Conservation (phyloP, 2,888 invertebrate species). For the Diloba caeruleocephala region DNA sequence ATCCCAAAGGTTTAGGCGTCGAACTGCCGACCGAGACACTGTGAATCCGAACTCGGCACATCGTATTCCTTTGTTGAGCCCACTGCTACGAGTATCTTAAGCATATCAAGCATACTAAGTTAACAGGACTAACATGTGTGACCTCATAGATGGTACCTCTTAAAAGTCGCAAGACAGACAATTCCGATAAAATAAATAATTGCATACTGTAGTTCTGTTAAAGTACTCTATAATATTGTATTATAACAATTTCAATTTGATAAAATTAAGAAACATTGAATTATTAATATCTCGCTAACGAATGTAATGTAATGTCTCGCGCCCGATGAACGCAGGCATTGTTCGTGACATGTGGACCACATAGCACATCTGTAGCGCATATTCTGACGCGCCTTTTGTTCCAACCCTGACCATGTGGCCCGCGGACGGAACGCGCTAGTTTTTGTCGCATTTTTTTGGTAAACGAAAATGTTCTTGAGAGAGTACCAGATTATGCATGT, state of each 20-base stretch:
- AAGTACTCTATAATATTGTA: not conserved
- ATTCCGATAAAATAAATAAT: too few species aligned
- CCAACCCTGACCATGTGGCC: constrained; percentile 78
- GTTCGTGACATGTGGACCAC: constrained; percentile 73
- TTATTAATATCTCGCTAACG: constrained; percentile 53
- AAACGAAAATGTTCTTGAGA: constrained; percentile 62
- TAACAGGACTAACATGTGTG: too few species aligned
- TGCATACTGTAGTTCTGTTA: too few species aligned
- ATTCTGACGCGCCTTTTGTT: constrained; percentile 83
- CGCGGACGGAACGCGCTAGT: constrained; percentile 71
- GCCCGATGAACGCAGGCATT: constrained; percentile 69
- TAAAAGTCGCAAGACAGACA: too few species aligned
- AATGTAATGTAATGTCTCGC: constrained; percentile 60
- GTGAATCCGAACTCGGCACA: too few species aligned
- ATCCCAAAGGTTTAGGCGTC: too few species aligned
- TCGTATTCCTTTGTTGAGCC: too few species aligned
- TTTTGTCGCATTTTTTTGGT: constrained; percentile 76
- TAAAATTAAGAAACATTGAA: constrained; percentile 44
- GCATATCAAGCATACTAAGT: too few species aligned
- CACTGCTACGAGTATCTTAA: too few species aligned
- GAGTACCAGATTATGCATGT: constrained; percentile 63
- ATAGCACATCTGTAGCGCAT: constrained; percentile 85
- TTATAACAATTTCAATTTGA: constrained; percentile 3
- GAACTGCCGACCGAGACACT: too few species aligned
- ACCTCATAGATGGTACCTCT: too few species aligned